These are phyloP conservation scores for Phengaris alcon DNA, from an alignment of 2,888 invertebrate species.

Conservation along the genomic window DNA sequence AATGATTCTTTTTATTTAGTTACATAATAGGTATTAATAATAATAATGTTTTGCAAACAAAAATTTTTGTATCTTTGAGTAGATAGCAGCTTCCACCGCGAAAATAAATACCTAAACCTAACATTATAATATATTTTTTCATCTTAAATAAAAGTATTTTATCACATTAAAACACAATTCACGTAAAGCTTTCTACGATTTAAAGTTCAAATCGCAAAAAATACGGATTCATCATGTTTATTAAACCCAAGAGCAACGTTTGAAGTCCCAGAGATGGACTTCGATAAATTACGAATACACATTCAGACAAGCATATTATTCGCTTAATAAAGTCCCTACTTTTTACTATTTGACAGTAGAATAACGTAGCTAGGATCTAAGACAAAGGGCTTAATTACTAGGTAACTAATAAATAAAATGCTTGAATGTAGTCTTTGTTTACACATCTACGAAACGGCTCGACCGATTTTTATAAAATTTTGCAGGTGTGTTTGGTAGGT, in stretches of 20 bases:
- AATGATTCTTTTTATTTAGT: too few species aligned
- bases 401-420: too few species aligned
- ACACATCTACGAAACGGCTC: too few species aligned
- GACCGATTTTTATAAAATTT: too few species aligned
- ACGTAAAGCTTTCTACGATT: background rate
- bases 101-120: background rate
- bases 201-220: background rate
- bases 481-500: too few species aligned
- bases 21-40: too few species aligned
- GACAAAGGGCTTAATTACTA: too few species aligned
- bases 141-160: background rate
- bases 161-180: background rate
- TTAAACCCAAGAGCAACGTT: background rate
- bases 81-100: background rate
- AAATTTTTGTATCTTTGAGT: background rate
- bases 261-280: conserved; percentile 1
- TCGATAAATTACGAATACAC: background rate
- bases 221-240: conserved; percentile 1
- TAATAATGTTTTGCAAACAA: too few species aligned
- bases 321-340: too few species aligned
- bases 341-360: too few species aligned
- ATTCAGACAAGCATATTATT: background rate
- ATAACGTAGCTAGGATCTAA: too few species aligned
- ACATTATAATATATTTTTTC: background rate
- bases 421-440: too few species aligned